Conservation (phyloP, 2,797 vertebrate species). For the Ibycter americanus region DNA sequence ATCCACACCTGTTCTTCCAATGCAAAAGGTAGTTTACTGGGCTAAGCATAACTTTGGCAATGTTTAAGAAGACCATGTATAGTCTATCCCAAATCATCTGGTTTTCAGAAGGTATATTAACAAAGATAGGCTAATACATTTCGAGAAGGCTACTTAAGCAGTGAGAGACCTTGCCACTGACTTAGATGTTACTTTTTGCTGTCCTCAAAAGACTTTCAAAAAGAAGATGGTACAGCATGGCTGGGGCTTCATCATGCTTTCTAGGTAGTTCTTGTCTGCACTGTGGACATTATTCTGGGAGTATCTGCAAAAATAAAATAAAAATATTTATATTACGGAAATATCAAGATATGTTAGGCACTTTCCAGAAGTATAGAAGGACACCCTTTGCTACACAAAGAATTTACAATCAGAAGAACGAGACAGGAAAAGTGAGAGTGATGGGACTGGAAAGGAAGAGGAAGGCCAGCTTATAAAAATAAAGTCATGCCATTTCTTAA, state of each 20-base stretch:
- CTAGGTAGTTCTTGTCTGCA: not conserved
- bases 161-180: not conserved
- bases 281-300: not conserved
- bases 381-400: not conserved
- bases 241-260: not conserved
- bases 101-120: not conserved
- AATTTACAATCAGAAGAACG: not conserved
- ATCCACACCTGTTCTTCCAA: not conserved
- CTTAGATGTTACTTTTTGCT: not conserved
- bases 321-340: not conserved
- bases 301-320: not conserved
- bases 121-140: not conserved
- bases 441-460: not conserved
- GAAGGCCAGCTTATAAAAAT: not conserved
- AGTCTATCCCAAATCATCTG: not conserved
- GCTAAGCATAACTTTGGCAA: not conserved
- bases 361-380: not conserved
- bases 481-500: not conserved
- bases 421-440: not conserved
- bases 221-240: not conserved
- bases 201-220: not conserved
- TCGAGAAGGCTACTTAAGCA: not conserved
- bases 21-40: not conserved
- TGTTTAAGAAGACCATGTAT: not conserved
- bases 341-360: not conserved